Conservation (phyloP, 2,888 invertebrate species). For the Selenia dentaria region DNA sequence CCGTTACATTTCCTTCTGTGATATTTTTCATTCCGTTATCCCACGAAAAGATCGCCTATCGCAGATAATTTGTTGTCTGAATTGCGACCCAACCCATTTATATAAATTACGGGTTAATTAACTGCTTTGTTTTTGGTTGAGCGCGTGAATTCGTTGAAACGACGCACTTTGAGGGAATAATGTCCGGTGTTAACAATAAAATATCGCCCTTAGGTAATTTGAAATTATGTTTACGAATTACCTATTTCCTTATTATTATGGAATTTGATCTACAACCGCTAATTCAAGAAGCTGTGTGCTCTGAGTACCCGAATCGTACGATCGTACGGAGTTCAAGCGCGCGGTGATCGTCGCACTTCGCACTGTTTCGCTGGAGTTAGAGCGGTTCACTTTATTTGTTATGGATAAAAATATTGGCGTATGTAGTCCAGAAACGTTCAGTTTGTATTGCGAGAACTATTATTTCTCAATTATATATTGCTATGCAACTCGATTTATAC, state of each 20-base stretch:
- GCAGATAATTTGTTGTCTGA: conserved; percentile 68
- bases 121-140: conserved; percentile 66
- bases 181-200: conserved; percentile 54
- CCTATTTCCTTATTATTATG: too few relatives aligned
- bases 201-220: conserved; percentile 41
- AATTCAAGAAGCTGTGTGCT: too few relatives aligned
- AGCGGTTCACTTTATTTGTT: conserved; percentile 53
- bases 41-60: conserved; percentile 59
- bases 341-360: conserved; percentile 30
- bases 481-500: conserved; percentile 51
- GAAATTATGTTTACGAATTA: conserved; percentile 30
- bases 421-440: conserved; percentile 44
- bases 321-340: conserved; percentile 21
- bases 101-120: conserved; percentile 76
- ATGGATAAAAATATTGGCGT: conserved; percentile 63
- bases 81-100: conserved; percentile 66
- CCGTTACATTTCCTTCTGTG: conserved; percentile 43
- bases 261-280: too few relatives aligned
- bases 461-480: conserved; percentile 69
- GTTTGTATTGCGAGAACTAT: conserved; percentile 45
- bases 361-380: conserved; percentile 27
- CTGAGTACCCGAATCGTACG: neutral
- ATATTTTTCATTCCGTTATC: conserved; percentile 43
- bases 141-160: conserved; percentile 65
- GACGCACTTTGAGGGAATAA: conserved; percentile 55